A percentile compares a stretch with the other conserved stretches of the same genome.
Evolutionary conservation across 2,113 vertebrate species (phyloP).

Genomic region (Apodemus sylvaticus): DNA sequence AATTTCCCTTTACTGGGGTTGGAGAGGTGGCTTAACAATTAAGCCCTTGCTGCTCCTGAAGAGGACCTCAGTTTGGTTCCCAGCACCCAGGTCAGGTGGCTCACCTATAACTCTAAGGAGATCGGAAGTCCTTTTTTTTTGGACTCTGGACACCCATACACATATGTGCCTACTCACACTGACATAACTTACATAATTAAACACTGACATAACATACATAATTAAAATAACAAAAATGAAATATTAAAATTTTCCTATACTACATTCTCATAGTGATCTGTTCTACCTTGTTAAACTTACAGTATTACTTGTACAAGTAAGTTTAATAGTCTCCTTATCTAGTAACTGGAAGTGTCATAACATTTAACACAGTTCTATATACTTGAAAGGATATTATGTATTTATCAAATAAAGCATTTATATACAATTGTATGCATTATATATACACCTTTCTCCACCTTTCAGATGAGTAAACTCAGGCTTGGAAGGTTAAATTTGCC

Average conservation of each 20-base stretch:
- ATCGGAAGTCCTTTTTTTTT: not conserved
- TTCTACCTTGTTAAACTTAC: conserved; percentile 14
- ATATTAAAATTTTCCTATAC: not conserved
- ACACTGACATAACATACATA: not conserved
- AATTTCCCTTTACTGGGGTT: not conserved
- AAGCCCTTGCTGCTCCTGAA: not conserved
- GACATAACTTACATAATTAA: no score
- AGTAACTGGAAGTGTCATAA: not conserved
- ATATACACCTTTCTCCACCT: conserved; percentile 7
- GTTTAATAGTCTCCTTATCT: conserved; percentile 18
- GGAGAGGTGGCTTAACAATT: not conserved
- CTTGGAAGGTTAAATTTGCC: conserved; percentile 48
- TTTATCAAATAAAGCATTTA: conserved; percentile 26
- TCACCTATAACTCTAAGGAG: not conserved
- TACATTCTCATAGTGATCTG: not conserved
- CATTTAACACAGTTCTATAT: conserved; percentile 38
- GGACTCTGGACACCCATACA: not conserved
- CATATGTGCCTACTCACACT: no score
- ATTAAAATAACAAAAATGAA: not conserved
- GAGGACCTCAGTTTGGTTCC: not conserved
- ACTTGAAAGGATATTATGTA: conserved; percentile 47
- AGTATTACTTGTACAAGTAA: conserved; percentile 44
- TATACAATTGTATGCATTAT: conserved; percentile 5
- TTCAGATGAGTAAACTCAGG: conserved; percentile 55
- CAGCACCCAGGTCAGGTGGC: not conserved